phyloP scores from a whole-genome alignment of 2,888 invertebrate genomes.

The Piscicola geometra region DNA sequence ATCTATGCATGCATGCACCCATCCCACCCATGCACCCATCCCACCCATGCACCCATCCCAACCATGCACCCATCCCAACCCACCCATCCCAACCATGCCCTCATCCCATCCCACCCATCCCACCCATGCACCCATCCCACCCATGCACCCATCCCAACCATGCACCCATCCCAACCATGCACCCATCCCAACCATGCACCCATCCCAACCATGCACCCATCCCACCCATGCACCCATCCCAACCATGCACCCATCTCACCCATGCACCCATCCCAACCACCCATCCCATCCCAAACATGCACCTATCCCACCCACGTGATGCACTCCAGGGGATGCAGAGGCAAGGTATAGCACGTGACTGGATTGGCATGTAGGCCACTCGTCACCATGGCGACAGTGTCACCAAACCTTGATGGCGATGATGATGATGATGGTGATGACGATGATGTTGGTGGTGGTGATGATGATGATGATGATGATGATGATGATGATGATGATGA shows the following conservation, averaged over 20 bases:
- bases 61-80: no score
- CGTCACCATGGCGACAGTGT: slow-evolving; percentile 49
- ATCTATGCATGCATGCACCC: no score
- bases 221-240: no score
- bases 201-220: no score
- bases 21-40: no score
- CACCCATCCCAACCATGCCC: background rate
- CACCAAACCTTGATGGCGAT: slow-evolving; percentile 50
- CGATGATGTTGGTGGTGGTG: slow-evolving; percentile 28
- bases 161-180: no score
- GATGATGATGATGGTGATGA: slow-evolving; percentile 25
- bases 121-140: background rate
- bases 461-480: slow-evolving; percentile 41
- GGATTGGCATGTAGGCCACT: slow-evolving; percentile 52
- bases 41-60: no score
- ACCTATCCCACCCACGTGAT: slow-evolving; percentile 44
- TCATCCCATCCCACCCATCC: background rate
- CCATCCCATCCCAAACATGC: background rate
- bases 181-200: no score
- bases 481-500: slow-evolving; percentile 42
- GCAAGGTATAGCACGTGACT: slow-evolving; percentile 46
- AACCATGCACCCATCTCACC: no score
- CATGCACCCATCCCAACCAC: background rate
- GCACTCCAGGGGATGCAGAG: slow-evolving; percentile 51
- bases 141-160: no score